These are phyloP conservation scores for Tineola bisselliella DNA, from an alignment of 2,888 invertebrate genomes.

Conservation along the genomic window DNA sequence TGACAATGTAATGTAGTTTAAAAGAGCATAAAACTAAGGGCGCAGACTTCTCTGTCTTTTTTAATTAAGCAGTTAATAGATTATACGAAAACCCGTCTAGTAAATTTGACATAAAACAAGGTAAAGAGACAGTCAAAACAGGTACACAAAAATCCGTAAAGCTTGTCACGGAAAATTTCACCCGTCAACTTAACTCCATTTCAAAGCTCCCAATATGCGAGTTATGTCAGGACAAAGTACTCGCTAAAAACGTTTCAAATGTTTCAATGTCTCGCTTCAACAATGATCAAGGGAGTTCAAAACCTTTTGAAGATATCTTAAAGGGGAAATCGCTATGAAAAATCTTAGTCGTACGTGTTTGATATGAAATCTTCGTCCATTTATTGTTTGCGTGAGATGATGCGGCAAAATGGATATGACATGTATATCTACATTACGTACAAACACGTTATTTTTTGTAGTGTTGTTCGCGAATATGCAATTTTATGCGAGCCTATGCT, in stretches of 20 bases:
- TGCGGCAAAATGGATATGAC: slow-evolving; percentile 23
- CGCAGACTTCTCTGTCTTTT: too few species aligned
- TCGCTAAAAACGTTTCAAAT: not conserved
- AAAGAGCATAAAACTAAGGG: too few species aligned
- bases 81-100: not conserved
- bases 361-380: slow-evolving; percentile 34
- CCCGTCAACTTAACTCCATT: not conserved
- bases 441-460: too few species aligned
- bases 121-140: not conserved
- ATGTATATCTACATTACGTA: too few species aligned
- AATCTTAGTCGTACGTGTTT: slow-evolving; percentile 39
- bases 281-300: not conserved
- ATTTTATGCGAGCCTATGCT: too few species aligned
- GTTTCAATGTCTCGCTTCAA: not conserved
- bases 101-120: not conserved
- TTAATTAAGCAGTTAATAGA: not conserved
- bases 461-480: too few species aligned
- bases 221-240: not conserved
- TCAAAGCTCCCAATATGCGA: not conserved
- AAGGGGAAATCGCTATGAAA: slow-evolving; percentile 34
- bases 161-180: not conserved
- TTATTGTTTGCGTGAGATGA: slow-evolving; percentile 35
- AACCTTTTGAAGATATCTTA: slow-evolving; percentile 1
- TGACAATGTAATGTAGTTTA: not conserved
- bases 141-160: not conserved